Evolutionary conservation across 2,113 vertebrate genomes (phyloP).

Genomic region (Brachyistius frenatus): DNA sequence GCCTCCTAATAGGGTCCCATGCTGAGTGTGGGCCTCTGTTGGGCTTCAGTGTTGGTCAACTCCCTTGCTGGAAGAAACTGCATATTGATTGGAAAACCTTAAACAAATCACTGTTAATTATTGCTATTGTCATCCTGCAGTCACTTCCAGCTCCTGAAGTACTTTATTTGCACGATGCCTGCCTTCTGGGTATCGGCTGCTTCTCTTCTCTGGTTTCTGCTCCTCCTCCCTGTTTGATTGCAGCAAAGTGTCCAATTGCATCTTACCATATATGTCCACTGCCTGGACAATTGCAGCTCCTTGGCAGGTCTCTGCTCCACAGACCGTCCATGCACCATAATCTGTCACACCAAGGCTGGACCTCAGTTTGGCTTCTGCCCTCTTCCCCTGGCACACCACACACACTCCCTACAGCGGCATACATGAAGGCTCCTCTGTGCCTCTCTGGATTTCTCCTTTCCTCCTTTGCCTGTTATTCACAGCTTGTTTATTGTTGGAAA

Average conservation of each 20-base stretch:
- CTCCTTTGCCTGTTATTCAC: constrained; percentile 51
- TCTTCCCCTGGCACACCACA: background rate
- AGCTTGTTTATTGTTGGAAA: constrained; percentile 34
- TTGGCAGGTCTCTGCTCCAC: constrained; percentile 31
- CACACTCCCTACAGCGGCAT: background rate
- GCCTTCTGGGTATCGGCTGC: background rate
- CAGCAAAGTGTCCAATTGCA: background rate
- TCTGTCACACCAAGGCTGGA: constrained; percentile 46
- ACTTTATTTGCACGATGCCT: background rate
- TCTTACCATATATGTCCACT: background rate
- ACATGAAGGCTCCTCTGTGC: constrained; percentile 51
- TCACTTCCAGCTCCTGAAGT: too few relatives aligned
- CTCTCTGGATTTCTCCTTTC: constrained; percentile 38
- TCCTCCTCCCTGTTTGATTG: background rate
- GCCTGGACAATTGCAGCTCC: constrained; percentile 10
- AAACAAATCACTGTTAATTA: too few relatives aligned
- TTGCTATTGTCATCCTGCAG: too few relatives aligned
- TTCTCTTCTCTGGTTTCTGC: constrained; percentile 2
- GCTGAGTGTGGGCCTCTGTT: too few relatives aligned
- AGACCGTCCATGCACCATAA: constrained; percentile 45
- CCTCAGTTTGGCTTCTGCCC: constrained; percentile 29
- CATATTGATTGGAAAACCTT: too few relatives aligned
- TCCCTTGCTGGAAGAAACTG: too few relatives aligned
- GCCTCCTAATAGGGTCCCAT: too few relatives aligned
- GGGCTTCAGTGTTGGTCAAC: too few relatives aligned